Evolutionary conservation across 2,888 invertebrate species (phyloP).

Genomic region (Ischnus inquisitorius): DNA sequence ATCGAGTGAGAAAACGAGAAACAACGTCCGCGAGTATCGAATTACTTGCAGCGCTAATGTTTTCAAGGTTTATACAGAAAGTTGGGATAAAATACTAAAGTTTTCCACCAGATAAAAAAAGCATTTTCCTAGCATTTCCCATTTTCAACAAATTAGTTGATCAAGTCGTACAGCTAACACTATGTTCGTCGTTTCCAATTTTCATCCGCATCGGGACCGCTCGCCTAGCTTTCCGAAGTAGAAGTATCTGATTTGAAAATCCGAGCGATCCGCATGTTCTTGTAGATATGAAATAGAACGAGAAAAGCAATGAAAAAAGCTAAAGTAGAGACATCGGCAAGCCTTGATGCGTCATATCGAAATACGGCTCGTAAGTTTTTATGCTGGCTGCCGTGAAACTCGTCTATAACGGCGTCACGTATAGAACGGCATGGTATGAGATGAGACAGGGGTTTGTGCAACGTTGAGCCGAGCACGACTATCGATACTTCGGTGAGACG

Average conservation of each 20-base stretch:
- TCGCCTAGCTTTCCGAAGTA: not conserved
- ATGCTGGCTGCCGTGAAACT: constrained; percentile 68
- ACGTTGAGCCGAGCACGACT: constrained; percentile 23
- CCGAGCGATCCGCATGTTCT: constrained; percentile 61
- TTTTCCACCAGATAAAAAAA: not conserved
- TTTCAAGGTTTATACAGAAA: not conserved
- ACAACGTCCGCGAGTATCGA: not conserved
- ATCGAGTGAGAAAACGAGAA: constrained; percentile 25
- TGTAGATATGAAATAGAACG: constrained; percentile 51
- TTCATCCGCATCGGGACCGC: not conserved
- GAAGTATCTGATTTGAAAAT: not conserved
- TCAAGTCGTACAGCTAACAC: not conserved
- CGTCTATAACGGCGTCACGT: constrained; percentile 61
- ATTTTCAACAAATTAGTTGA: too few species aligned
- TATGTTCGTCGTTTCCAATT: not conserved
- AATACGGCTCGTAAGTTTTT: constrained; percentile 77
- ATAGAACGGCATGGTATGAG: constrained; percentile 19
- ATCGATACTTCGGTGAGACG: constrained; percentile 62
- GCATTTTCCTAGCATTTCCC: not conserved
- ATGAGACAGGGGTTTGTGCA: constrained; percentile 22
- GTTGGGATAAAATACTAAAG: too few species aligned
- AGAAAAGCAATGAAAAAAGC: constrained; percentile 58
- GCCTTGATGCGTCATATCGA: constrained; percentile 74
- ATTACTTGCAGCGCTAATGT: not conserved
- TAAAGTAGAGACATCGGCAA: constrained; percentile 66